Base-by-base conservation (phyloP, 2,888 invertebrate genomes). In the Netelia inedita region DNA sequence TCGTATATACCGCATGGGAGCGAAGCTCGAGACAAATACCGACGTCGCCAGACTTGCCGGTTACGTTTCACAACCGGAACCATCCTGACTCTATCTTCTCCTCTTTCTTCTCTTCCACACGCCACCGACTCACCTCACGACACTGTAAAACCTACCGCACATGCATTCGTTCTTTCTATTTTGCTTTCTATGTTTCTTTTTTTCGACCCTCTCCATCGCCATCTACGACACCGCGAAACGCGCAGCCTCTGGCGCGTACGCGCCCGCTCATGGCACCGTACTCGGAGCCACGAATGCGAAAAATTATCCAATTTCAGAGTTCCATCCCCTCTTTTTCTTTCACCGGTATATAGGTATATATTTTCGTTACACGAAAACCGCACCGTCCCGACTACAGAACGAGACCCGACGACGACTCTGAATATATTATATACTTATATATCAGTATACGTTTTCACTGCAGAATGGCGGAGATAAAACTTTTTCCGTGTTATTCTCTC, bases 261-360 rank as follows among this genome's bases (percentile, higher is more conserved):
- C 61, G 23, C 35, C 16, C 57, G 41, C 41, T 71, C 63, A 35
- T 23, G 35, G 57, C 57, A 6, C 1, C 63, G 63, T 28, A 14
- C 14, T 53, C 53, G 82, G 72, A 76, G 69, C 82, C 69, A 81
- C 76, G 81, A 85, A 85, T 85, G 79, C 85, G 85, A 85, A 85
- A 85, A 85, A 85, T 85, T 85, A 85, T 85, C 85, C 85, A 85
- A 85, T 85, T 85, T 74, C 85, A 85, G 76, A 59, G 73, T 53
- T 74, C 10, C 21, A 16, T 69, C 59, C 74, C 69, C 68, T 74
- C 61, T 76, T 81, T 72, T 78, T 73, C 19, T 53, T 76, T 23
- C 14, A 8, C 10, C 57, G 21, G 21, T 11, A 41, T 16, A 50
- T 57, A 55, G 76, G 46, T 66, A 43, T 72, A 73, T 72, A 78